These are phyloP conservation scores for Drosophila punjabiensis DNA, from an alignment of 1,140 invertebrate genomes.

Conservation along the genomic window DNA sequence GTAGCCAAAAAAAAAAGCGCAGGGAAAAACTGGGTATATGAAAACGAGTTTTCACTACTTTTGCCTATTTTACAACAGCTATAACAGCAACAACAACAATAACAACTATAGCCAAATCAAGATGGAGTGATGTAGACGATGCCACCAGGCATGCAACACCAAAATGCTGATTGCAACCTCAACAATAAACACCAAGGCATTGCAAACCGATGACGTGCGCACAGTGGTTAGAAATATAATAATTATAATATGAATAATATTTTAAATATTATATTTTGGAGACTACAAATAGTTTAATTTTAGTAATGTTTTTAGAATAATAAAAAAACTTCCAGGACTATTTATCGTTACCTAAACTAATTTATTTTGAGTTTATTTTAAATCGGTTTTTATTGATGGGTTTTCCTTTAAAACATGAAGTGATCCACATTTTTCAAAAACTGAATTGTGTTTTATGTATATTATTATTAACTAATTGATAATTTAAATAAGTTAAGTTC, in stretches of 20 bases:
- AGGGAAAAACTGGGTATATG: conserved; percentile 32
- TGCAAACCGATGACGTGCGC: conserved; percentile 63
- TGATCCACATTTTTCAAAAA: too few relatives aligned
- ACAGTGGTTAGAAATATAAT: conserved; percentile 39
- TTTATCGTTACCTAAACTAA: too few relatives aligned
- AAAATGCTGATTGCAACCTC: conserved; percentile 26
- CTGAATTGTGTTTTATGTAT: not conserved
- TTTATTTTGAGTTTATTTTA: not conserved
- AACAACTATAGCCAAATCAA: conserved; percentile 30
- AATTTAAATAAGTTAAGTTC: too few relatives aligned
- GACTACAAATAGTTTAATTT: too few relatives aligned
- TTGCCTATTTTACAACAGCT: conserved; percentile 75
- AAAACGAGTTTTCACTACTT: conserved; percentile 82
- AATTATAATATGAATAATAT: too few relatives aligned
- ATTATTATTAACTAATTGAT: too few relatives aligned
- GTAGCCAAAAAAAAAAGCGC: conserved; percentile 4
- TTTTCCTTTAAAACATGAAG: too few relatives aligned
- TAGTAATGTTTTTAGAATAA: too few relatives aligned
- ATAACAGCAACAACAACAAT: conserved; percentile 34
- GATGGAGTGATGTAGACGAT: conserved; percentile 44
- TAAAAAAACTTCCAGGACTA: too few relatives aligned
- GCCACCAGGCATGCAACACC: conserved; percentile 51
- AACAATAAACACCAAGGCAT: conserved; percentile 37
- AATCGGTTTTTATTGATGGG: too few relatives aligned
- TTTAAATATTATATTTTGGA: too few relatives aligned